phyloP scores from a whole-genome alignment of 2,113 vertebrate species.

The Zosterops borbonicus region DNA sequence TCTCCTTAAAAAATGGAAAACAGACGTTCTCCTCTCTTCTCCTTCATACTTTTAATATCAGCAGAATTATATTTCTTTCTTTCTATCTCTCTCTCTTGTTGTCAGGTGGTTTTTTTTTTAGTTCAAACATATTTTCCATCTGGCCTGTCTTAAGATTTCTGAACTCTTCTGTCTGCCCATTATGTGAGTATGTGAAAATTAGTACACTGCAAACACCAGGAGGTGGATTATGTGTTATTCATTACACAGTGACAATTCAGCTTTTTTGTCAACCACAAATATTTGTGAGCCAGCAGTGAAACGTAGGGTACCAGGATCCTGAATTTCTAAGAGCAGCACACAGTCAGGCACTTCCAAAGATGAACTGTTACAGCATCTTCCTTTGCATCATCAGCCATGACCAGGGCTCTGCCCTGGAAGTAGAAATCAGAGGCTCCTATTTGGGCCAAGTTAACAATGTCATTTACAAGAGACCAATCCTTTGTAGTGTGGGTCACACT shows the following conservation, averaged over 20 bases:
- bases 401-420: neutral
- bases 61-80: neutral
- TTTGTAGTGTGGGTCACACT: neutral
- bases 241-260: neutral
- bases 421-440: neutral
- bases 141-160: neutral
- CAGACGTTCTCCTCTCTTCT: neutral
- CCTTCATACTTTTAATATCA: neutral
- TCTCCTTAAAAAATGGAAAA: neutral
- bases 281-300: neutral
- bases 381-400: neutral
- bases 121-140: neutral
- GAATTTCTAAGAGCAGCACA: neutral
- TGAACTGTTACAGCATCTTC: neutral
- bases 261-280: neutral
- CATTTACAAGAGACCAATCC: neutral
- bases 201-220: neutral
- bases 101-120: neutral
- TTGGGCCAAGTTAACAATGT: neutral
- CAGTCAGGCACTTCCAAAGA: neutral
- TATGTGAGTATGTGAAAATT: neutral
- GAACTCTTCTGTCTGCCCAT: neutral
- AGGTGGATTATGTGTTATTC: neutral
- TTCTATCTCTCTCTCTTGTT: neutral
- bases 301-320: rapidly evolving